Base-by-base conservation (phyloP, 2,888 invertebrate species). In the Drosophila tanythrix region DNA sequence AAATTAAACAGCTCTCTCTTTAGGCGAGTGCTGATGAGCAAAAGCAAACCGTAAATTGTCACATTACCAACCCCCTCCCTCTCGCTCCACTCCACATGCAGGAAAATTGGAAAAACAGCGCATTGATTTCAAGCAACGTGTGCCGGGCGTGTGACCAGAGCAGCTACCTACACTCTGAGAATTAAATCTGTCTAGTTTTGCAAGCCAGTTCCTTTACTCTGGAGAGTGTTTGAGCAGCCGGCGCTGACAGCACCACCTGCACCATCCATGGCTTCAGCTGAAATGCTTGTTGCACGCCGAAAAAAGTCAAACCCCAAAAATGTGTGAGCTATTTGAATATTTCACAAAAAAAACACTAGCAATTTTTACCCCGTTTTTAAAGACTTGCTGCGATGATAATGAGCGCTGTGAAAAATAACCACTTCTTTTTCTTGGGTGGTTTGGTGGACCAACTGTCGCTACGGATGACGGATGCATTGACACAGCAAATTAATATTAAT, bases 401-500 rank as follows among this genome's bases (percentile, higher is more conserved):
- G 89, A 90, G 81, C 38, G 27, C 38, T 43, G 27, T 62, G 70
- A 62, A 85, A 89, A 79, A 61, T 82, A 90, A 88, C 87, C 83
- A 86, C 89, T 76, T 71, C 74, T 70, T 67, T 72, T 59, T 4
- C 2, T 15, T 46, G 46, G 46, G 21, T 46, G 46, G 46, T 53
- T 31, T 53, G 55, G 50, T 29, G 56, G 52, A 36, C 66, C 68
- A 73, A 75, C 81, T 78, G 77, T 72, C 70, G 81, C 79, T 74
- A 11, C 33, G 33, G 33, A 75, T 82, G 87, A 83, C 83, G 79
- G 79, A 81, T 87, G 82, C 90, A 89, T 89, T 91, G 90, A 91
- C 92, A 91, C 77, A 85, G 89, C 89, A 92, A 92, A 91, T 91
- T 91, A 91, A 91, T 91, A 92, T 91, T 91, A 92, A 91, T 91